Percentiles rank a stretch among this genome's conserved stretches.
phyloP scores from a whole-genome alignment of 2,888 invertebrate genomes.

The Epiblema foenella region DNA sequence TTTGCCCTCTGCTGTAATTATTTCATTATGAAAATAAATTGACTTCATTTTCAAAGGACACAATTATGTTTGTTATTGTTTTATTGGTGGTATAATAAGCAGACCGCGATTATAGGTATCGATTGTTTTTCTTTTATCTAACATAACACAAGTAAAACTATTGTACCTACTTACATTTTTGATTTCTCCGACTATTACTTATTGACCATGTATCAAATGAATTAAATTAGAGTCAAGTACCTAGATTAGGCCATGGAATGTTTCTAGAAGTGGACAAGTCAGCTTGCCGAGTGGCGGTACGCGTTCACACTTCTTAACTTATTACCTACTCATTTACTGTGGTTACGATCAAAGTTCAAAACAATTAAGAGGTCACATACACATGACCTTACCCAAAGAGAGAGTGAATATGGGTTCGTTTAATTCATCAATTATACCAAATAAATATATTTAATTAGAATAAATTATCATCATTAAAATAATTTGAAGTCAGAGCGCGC shows the following conservation, averaged over 20 bases:
- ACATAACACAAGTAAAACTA: too few relatives aligned
- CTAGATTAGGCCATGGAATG: too few relatives aligned
- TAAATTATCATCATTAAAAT: conserved; percentile 18
- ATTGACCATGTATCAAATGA: too few relatives aligned
- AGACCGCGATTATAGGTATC: neutral
- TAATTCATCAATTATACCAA: conserved; percentile 14
- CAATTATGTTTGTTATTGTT: conserved; percentile 1
- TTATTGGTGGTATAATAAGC: neutral
- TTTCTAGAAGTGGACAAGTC: too few relatives aligned
- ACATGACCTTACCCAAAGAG: neutral
- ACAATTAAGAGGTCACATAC: neutral
- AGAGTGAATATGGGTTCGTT: neutral
- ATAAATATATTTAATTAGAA: conserved; percentile 17
- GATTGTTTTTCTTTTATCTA: too few relatives aligned
- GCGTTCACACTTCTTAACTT: too few relatives aligned
- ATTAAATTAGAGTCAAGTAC: too few relatives aligned
- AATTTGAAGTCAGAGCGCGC: conserved; percentile 1
- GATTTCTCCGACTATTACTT: too few relatives aligned
- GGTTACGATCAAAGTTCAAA: neutral
- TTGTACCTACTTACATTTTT: too few relatives aligned
- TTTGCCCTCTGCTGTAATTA: conserved; percentile 15
- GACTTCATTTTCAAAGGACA: conserved; percentile 7
- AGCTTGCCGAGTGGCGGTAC: too few relatives aligned
- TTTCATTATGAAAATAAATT: conserved; percentile 11
- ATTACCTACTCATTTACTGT: too few relatives aligned